Base-by-base conservation (phyloP, 2,113 vertebrate species). In the Capreolus pygargus region DNA sequence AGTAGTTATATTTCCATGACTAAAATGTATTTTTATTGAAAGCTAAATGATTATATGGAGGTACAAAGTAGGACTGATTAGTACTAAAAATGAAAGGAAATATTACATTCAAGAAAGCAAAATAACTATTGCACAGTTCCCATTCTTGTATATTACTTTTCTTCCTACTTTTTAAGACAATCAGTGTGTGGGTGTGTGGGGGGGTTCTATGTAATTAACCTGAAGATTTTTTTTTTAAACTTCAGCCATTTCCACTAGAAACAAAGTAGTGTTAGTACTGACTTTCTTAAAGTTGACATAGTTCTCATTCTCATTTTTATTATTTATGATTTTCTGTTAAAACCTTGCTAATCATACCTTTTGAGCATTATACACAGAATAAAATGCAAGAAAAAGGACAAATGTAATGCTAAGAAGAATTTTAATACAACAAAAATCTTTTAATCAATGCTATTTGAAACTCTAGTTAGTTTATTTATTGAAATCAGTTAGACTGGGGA, bases 21-120 rank as follows among this genome's bases (percentile, higher is more conserved):
- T 54, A 74, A 95, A 93, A 83, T 13, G 23, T 39, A 83, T 67
- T 89, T 89, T 86, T 23, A 54, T 7, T 60, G 27, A 78, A 64
- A 92, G 52, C 16, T 70, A 92, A 86, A 47, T 76, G 86, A 86
- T 79, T 57, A 85, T 23, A 45, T 43, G 2, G 1, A 52, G 86
- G 1, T 45, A 50, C 16, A 85, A 89, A 70, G 81, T 86, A 58
- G 14, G 15, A 83, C 43, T 90, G 17, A 15, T 82, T 85, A 78
- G 33, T 45, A 2, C 7, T 84, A 36, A 87, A 93, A 85, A 10
- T 21, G 87, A 57, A 79, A 61, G 19, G 3, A 67, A 94, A 87
- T 30, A 3, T 13, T 86, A 58, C 2, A 36, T 85, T 83, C 43
- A 70, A 9, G 11, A 91, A 74, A 39, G 11, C 50, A 52, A 82